Percentiles rank a stretch among this genome's conserved stretches.
phyloP scores from a whole-genome alignment of 1,140 invertebrate genomes.

The Gonioctena quinquepunctata region DNA sequence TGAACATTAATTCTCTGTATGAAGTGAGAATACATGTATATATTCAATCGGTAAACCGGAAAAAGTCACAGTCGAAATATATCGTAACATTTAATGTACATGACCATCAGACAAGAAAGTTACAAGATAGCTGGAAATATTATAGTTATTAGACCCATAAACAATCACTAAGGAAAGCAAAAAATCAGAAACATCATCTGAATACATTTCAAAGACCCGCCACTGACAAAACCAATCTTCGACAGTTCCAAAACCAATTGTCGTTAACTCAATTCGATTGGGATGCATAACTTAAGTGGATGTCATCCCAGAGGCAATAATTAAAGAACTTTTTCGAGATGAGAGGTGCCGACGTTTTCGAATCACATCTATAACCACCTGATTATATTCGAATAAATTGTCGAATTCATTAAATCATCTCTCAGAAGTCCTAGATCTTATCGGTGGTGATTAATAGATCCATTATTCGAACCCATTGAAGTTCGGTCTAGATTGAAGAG shows the following conservation, averaged over 20 bases:
- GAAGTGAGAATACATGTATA: too few species aligned
- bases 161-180: too few species aligned
- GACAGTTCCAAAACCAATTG: background rate
- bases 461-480: background rate
- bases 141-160: too few species aligned
- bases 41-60: too few species aligned
- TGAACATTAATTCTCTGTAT: too few species aligned
- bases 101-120: too few species aligned
- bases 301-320: background rate
- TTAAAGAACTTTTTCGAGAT: background rate
- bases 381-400: background rate
- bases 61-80: too few species aligned
- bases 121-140: too few species aligned
- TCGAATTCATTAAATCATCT: background rate
- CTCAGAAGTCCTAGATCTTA: background rate
- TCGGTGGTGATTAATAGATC: background rate
- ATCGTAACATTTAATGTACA: too few species aligned
- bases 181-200: too few species aligned
- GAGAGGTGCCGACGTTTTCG: slow-evolving; percentile 8
- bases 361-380: background rate
- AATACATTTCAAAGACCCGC: too few species aligned
- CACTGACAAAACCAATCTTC: background rate
- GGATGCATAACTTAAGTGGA: background rate
- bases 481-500: background rate
- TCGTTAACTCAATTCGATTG: background rate